phyloP scores from a whole-genome alignment of 1,140 invertebrate species.

The Leptopilina boulardi region DNA sequence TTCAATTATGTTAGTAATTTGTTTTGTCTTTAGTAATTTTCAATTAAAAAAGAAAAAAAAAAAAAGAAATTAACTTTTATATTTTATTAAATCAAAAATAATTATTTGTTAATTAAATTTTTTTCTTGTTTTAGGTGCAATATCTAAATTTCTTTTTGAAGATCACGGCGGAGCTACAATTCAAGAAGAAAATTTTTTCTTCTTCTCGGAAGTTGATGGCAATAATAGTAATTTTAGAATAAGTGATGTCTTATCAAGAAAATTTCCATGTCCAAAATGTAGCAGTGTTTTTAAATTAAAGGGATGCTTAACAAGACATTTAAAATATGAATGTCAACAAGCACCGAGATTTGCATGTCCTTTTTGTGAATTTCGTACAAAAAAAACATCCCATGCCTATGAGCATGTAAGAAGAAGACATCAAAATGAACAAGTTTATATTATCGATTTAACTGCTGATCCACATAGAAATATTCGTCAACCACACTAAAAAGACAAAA shows the following conservation, averaged over 20 bases:
- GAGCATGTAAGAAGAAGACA: background rate
- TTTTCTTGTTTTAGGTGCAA: conserved; percentile 10
- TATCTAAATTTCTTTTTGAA: conserved; percentile 6
- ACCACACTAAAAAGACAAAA: background rate
- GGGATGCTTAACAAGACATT: background rate
- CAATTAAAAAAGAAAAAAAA: no score
- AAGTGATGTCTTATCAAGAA: background rate
- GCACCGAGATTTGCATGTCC: conserved; percentile 7
- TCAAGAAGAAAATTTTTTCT: background rate
- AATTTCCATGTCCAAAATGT: conserved; percentile 19
- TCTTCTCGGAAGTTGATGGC: background rate
- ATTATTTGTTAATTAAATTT: background rate
- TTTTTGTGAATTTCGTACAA: background rate
- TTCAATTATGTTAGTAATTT: no score
- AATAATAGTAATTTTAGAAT: background rate
- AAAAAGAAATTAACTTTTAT: background rate
- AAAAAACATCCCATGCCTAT: conserved; percentile 3
- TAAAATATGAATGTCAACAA: conserved; percentile 17
- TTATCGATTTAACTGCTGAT: background rate
- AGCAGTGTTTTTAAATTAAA: conserved; percentile 3
- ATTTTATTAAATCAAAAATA: background rate
- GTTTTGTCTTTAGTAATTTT: background rate
- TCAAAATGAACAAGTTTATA: background rate
- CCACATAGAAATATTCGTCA: background rate
- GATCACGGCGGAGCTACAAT: background rate